These are phyloP conservation scores for Petrolisthes manimaculis DNA, from an alignment of 2,888 invertebrate species.

Conservation along the genomic window DNA sequence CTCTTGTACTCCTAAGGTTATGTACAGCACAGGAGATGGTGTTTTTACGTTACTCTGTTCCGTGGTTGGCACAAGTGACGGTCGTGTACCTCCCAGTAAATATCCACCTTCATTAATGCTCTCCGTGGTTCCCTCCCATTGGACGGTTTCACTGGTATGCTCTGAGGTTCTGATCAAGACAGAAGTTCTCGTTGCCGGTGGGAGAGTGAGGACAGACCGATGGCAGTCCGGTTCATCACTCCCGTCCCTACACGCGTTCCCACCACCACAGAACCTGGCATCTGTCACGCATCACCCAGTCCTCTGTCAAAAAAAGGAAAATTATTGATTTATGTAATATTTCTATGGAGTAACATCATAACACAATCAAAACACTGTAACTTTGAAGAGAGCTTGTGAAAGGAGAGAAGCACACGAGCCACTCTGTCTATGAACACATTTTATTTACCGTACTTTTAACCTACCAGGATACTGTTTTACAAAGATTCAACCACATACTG, in stretches of 20 bases:
- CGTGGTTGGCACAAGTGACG: neutral
- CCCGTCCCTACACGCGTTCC: slow-evolving; percentile 67
- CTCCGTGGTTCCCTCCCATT: neutral
- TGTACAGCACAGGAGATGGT: neutral
- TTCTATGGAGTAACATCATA: too few species aligned
- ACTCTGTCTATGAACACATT: too few species aligned
- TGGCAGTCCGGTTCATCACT: slow-evolving; percentile 68
- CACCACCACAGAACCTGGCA: slow-evolving; percentile 67
- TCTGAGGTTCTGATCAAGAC: slow-evolving; percentile 49
- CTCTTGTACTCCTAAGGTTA: neutral
- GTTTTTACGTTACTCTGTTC: neutral
- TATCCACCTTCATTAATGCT: neutral
- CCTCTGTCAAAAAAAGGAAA: slow-evolving; percentile 56
- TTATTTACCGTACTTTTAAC: too few species aligned
- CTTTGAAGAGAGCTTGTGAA: too few species aligned
- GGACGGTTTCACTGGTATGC: slow-evolving; percentile 30
- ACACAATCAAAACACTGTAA: too few species aligned
- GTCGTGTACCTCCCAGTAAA: neutral
- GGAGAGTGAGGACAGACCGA: slow-evolving; percentile 65
- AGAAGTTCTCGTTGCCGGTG: slow-evolving; percentile 65
- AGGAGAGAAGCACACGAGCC: too few species aligned
- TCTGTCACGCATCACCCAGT: slow-evolving; percentile 68
- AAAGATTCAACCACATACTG: too few species aligned
- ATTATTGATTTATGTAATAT: too few species aligned
- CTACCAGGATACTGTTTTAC: too few species aligned